Evolutionary conservation across 2,888 invertebrate species (phyloP).

Genomic region (Punctoribates punctum): DNA sequence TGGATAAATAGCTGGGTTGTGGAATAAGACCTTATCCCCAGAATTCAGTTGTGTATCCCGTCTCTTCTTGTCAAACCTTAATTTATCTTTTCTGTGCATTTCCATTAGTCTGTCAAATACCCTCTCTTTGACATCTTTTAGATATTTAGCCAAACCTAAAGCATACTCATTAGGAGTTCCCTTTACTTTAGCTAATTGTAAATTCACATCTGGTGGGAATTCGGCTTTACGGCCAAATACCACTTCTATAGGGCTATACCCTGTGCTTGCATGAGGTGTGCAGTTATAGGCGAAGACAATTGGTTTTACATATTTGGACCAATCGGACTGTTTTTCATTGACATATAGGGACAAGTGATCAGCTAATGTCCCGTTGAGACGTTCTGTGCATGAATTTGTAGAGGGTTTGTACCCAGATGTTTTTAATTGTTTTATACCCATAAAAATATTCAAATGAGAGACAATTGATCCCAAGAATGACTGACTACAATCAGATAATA

Average conservation of each 20-base stretch:
- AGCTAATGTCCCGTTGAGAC: conserved; percentile 3
- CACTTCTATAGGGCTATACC: neutral
- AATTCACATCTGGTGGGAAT: neutral
- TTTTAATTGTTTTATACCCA: conserved; percentile 20
- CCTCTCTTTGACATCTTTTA: neutral
- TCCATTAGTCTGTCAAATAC: neutral
- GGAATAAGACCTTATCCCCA: conserved; percentile 4
- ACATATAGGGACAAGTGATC: neutral
- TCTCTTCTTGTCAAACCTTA: neutral
- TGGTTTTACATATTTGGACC: neutral
- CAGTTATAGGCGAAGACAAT: conserved; percentile 8
- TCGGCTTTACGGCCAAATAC: conserved; percentile 13
- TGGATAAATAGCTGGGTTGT: neutral
- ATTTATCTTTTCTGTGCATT: neutral
- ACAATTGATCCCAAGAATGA: neutral
- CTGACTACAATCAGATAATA: conserved; percentile 4
- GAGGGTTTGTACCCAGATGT: conserved; percentile 11
- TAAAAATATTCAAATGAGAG: neutral
- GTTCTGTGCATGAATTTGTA: neutral
- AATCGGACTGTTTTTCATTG: conserved; percentile 14
- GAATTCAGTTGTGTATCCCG: neutral
- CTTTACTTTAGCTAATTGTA: neutral
- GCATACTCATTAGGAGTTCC: neutral
- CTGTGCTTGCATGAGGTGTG: neutral
- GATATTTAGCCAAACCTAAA: neutral